A percentile compares a stretch with the other conserved stretches of the same genome.
These are phyloP conservation scores for Pegoplata infirma DNA, from an alignment of 2,888 invertebrate species.

Conservation along the genomic window DNA sequence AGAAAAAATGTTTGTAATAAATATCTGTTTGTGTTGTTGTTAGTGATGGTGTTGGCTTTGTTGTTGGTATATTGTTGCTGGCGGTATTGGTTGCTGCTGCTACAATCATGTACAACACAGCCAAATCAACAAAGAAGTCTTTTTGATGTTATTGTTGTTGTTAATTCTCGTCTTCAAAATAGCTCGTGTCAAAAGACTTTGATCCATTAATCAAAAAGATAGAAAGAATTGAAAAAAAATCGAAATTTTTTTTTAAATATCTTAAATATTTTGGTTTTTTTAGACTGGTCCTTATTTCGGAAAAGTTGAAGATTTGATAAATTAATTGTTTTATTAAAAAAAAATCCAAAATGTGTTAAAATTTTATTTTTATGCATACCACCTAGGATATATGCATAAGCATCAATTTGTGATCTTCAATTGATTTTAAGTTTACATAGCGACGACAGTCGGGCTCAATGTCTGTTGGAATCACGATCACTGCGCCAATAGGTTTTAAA, in stretches of 20 bases:
- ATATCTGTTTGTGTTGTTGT: constrained; percentile 12
- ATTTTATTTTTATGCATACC: too few species aligned
- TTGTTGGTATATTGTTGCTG: not conserved
- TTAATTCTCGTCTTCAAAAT: constrained; percentile 63
- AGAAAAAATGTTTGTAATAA: constrained; percentile 2
- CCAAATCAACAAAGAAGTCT: constrained; percentile 75
- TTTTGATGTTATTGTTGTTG: constrained; percentile 23
- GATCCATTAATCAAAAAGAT: constrained; percentile 76
- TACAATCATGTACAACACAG: constrained; percentile 65
- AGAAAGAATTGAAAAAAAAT: constrained; percentile 9
- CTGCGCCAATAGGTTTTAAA: too few species aligned
- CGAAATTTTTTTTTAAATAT: constrained; percentile 26
- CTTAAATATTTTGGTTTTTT: constrained; percentile 42
- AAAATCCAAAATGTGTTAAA: too few species aligned
- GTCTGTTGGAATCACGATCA: too few species aligned
- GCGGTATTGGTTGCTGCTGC: constrained; percentile 13
- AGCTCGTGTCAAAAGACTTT: constrained; percentile 78
- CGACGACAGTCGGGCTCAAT: too few species aligned
- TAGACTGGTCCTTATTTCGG: too few species aligned
- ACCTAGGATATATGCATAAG: too few species aligned
- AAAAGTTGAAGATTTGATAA: too few species aligned
- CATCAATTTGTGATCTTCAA: too few species aligned
- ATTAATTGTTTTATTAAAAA: too few species aligned
- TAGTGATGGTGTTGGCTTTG: constrained; percentile 33
- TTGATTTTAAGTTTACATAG: too few species aligned